Evolutionary conservation across 2,888 invertebrate genomes (phyloP).

Genomic region (Colostygia pectinataria): DNA sequence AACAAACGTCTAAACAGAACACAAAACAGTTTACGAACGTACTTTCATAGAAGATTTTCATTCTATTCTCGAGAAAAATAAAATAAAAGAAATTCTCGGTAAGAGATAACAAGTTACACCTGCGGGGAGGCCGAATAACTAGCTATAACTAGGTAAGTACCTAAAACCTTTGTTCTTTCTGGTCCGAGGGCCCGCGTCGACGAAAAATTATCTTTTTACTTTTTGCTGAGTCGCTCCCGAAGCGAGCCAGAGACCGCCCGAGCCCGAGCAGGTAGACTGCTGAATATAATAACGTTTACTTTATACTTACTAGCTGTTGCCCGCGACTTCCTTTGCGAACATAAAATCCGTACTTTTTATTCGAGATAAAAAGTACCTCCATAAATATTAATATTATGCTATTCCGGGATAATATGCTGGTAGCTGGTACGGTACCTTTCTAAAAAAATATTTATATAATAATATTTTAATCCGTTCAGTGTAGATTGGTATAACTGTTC

Average conservation of each 20-base stretch:
- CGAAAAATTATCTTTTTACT: constrained; percentile 78
- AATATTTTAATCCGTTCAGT: too few relatives aligned
- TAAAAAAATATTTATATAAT: too few relatives aligned
- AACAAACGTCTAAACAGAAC: constrained; percentile 37
- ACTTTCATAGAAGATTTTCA: constrained; percentile 54
- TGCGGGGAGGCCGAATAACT: constrained; percentile 70
- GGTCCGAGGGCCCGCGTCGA: constrained; percentile 62
- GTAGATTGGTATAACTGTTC: too few relatives aligned
- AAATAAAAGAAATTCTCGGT: constrained; percentile 64
- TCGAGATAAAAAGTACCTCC: too few relatives aligned
- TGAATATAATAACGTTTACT: constrained; percentile 62
- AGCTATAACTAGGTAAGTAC: constrained; percentile 73
- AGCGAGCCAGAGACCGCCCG: constrained; percentile 49
- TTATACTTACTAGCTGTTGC: too few relatives aligned
- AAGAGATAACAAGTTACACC: constrained; percentile 77
- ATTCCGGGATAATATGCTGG: too few relatives aligned
- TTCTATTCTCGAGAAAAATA: constrained; percentile 51
- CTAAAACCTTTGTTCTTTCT: constrained; percentile 76
- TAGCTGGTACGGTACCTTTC: too few relatives aligned
- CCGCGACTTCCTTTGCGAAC: too few relatives aligned
- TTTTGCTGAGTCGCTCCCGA: constrained; percentile 70
- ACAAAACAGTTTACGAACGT: constrained; percentile 45
- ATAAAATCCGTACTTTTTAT: too few relatives aligned
- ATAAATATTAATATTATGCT: too few relatives aligned
- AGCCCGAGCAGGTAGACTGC: constrained; percentile 71